These are phyloP conservation scores for Conops quadrifasciatus DNA, from an alignment of 2,888 invertebrate species.

Conservation along the genomic window DNA sequence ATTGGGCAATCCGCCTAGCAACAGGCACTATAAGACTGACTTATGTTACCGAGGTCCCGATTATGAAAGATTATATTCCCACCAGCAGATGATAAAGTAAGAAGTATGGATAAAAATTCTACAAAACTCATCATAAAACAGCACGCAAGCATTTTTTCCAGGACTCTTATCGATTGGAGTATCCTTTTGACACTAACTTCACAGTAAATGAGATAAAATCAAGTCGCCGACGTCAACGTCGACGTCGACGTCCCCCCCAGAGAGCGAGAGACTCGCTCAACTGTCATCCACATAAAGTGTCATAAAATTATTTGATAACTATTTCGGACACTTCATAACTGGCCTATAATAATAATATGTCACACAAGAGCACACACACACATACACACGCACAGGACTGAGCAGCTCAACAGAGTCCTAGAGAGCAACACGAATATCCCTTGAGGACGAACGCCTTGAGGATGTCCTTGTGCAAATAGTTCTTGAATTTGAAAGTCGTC, in stretches of 20 bases:
- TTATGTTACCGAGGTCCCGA: too few species aligned
- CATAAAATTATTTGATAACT: slow-evolving; percentile 19
- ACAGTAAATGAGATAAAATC: neutral
- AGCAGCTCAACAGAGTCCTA: too few species aligned
- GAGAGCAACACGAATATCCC: neutral
- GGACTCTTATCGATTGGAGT: neutral
- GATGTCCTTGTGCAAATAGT: neutral
- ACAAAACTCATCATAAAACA: neutral
- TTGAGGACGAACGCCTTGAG: too few species aligned
- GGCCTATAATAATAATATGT: neutral
- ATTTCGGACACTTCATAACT: slow-evolving; percentile 19
- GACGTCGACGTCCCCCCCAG: neutral
- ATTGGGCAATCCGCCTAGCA: too few species aligned
- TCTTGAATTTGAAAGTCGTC: neutral
- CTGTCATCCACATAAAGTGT: neutral
- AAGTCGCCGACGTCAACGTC: neutral
- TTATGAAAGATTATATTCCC: neutral
- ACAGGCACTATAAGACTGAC: too few species aligned
- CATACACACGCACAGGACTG: too few species aligned
- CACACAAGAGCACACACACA: slow-evolving; percentile 10
- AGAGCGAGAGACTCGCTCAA: neutral
- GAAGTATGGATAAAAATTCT: too few species aligned
- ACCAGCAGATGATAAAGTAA: too few species aligned
- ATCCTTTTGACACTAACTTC: neutral
- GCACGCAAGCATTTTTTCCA: neutral